Evolutionary conservation across 2,113 vertebrate genomes (phyloP), one percentile per base, ranked within the genome.

Genomic region (Mus pahari): DNA sequence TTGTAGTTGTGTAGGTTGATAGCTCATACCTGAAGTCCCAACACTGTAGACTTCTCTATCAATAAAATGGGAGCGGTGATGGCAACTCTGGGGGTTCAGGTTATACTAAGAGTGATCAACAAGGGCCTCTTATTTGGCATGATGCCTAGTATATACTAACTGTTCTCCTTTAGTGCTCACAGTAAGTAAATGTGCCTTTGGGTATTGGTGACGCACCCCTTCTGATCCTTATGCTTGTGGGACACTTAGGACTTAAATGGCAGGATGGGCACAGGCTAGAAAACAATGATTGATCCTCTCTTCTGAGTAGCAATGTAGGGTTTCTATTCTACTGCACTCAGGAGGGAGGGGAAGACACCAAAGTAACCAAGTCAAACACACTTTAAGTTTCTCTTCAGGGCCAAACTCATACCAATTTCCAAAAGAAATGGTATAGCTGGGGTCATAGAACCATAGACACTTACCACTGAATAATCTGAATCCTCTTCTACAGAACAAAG

Each of bases 351-450:
- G 3, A 82, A 55, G 62, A 66, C 42, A 68, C 28, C 28, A 86
- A 68, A 20, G 33, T 3, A 77, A n/a, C 36, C 50, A 92, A 28
- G 86, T 19, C 71, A 81, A 78, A 82, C 89, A 58, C 28, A 45
- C 90, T 91, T 91, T 70, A 53, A 83, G 66, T 36, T 24, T 73
- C 55, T n/a, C 17, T 87, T 89, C 94, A 84, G 78, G 11, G 58
- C 79, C 68, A 83, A 96, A 94, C 60, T 83, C 24, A 92, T 86
- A 70, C 9, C 89, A 17, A 96, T 62, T 94, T 92, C 70, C 89
- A 91, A 79, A 90, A 86, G 64, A 36, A 86, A 91, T 48, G 60
- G 45, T 89, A 86, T 42, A 31, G 50, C 78, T 95, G 55, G 33
- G 53, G 73, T 90, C 55, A 88, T 1, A 93, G 7, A 87, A 79